Evolutionary conservation across 2,888 invertebrate species (phyloP), one percentile per base, ranked within the genome.

Genomic region (Agrochola macilenta): DNA sequence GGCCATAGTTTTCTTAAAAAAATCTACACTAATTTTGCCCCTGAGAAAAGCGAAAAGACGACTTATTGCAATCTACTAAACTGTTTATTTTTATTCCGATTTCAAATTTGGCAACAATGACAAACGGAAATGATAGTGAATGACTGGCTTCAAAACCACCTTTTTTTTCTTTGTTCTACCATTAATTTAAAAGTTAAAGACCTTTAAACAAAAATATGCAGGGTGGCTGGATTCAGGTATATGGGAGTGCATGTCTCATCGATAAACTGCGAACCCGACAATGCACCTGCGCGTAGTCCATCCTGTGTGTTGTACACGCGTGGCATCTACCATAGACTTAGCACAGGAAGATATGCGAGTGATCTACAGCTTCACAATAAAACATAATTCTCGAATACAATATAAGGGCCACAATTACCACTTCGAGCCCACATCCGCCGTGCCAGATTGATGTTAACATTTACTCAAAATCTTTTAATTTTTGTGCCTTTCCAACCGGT

Each of bases 401-500:
- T 60, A 63, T 60, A 46, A 71, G 39, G n/a, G 54, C 68, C 58
- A 84, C 79, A 82, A 82, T 87, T 79, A 79, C 74, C 77, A 87
- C 84, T 86, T 84, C 83, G 83, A 79, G 78, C 69, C 66, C 64
- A 79, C 83, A 75, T 82, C 80, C 79, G 65, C 81, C 69, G 78
- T 79, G 68, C 83, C 89, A 71, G 84, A 84, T 86, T 87, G 89
- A 91, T 90, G 90, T 89, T 88, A 90, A 91, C 85, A 88, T 91
- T 90, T 86, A 88, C 88, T 88, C 85, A 90, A 84, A 84, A 90
- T 91, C 88, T 91, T 89, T 90, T 89, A 88, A 91, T 92, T 92
- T 91, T 91, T 91, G 90, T 85, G 81, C 89, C 89, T 91, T 90
- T 89, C 87, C 88, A 87, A 93, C 94, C 93, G 94, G 93, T 93